phyloP scores from a whole-genome alignment of 2,797 vertebrate species.

The Silurus aristotelis region DNA sequence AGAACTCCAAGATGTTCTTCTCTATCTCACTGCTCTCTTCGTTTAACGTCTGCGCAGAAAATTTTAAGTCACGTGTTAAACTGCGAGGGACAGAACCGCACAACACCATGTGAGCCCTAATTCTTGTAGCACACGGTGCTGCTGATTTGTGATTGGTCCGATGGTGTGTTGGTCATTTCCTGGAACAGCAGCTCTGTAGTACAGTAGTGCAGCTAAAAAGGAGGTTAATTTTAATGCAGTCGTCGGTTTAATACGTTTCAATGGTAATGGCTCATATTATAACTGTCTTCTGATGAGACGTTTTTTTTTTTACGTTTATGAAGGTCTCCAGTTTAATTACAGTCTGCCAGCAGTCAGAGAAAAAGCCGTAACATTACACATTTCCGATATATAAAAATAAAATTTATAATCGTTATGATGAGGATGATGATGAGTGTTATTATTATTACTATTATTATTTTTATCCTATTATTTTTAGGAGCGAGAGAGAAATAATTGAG shows the following conservation, averaged over 20 bases:
- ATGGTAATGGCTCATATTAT: not conserved
- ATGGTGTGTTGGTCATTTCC: not conserved
- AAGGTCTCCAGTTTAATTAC: not conserved
- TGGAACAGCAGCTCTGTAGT: not conserved
- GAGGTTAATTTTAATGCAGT: not conserved
- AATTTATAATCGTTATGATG: too few species aligned
- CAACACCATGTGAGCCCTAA: too few species aligned
- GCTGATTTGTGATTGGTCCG: not conserved
- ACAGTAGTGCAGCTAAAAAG: not conserved
- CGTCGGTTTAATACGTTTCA: not conserved
- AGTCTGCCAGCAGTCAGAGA: not conserved
- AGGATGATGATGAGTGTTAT: too few species aligned
- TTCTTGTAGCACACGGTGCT: not conserved
- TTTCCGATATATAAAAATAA: too few species aligned
- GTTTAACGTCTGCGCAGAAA: slow-evolving; percentile 28
- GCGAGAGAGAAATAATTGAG: not conserved
- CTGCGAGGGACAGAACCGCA: not conserved
- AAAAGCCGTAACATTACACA: not conserved
- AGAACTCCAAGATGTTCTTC: slow-evolving; percentile 48
- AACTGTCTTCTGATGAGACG: not conserved
- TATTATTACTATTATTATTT: not conserved
- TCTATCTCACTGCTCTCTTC: slow-evolving; percentile 45
- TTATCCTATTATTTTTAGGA: too few species aligned
- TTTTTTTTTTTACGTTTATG: not conserved
- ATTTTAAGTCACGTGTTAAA: not conserved